Evolutionary conservation across 1,140 invertebrate species (phyloP), one percentile per base, ranked within the genome.

Genomic region (Phymorhynchus buccinoides): DNA sequence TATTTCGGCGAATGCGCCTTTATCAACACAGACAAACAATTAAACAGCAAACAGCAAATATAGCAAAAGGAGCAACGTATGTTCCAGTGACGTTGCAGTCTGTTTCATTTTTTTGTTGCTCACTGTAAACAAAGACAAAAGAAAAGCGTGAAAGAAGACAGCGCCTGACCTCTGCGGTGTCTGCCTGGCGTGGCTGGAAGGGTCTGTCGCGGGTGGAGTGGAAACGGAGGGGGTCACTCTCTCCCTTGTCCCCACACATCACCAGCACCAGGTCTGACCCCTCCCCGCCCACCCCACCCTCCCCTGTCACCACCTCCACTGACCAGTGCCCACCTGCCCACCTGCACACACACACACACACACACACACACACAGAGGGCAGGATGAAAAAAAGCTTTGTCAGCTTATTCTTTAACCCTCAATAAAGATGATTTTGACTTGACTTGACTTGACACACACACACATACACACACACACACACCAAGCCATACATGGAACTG

Each of bases 271-370:
- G 32, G 84, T 91, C 88, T 27, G 79, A 42, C 41, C 80, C 84
- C 22, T 85, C 77, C 4, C 84, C 88, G 42, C 44, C 86, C 18
- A 85, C 86, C 18, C 88, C 86, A 32, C 83, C 62, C 32, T 86
- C 87, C 16, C 89, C 88, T 1, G 89, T 90, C 66, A 87, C 48
- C 44, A 87, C 85, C 39, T 87, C 83, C 44, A 90, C 78, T 48
- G 62, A 86, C 89, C 90, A 90, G 37, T 87, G 79, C n/a, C 90
- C 90, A 39, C 88, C 90, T 91, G 75, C 30, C 83, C 48, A 52
- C 22, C 12, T 52, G 0, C 48, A 2, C 2, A 52, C 48, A 52
- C 22, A 52, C 48, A 52, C 48, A 27, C 12, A 62, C 1, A 62
- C 12, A 62, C 12, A 18, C 89, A 30, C 42, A 27, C 22, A 85